These are phyloP conservation scores for Horisme vitalbata DNA, from an alignment of 2,888 invertebrate genomes.

Conservation along the genomic window DNA sequence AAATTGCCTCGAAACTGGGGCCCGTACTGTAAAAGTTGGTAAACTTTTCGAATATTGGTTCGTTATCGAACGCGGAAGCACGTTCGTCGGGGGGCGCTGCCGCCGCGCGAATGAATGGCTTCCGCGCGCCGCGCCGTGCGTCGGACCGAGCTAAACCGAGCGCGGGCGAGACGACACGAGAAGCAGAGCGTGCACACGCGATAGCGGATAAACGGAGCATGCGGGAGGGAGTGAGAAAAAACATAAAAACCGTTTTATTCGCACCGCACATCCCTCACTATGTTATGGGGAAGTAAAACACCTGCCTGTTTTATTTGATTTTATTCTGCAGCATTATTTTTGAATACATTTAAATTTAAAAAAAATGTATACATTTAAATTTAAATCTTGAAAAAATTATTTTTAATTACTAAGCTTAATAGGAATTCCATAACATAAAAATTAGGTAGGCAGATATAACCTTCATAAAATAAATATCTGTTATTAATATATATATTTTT, in stretches of 20 bases:
- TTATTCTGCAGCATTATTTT: conserved; percentile 33
- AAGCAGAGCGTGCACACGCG: conserved; percentile 58
- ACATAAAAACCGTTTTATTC: conserved; percentile 55
- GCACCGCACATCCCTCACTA: conserved; percentile 48
- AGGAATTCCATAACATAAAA: no score
- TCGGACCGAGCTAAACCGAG: conserved; percentile 26
- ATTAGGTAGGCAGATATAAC: no score
- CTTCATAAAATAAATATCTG: no score
- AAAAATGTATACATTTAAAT: no score
- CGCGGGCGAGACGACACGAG: conserved; percentile 37
- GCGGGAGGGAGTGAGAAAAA: conserved; percentile 43
- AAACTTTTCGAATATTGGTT: conserved; percentile 71
- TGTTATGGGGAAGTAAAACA: conserved; percentile 59
- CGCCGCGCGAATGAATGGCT: conserved; percentile 58
- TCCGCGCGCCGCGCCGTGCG: background rate
- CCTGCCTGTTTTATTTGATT: conserved; percentile 48
- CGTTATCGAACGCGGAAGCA: conserved; percentile 45
- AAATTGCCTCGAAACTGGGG: conserved; percentile 55
- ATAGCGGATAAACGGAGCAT: conserved; percentile 38
- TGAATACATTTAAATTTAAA: no score
- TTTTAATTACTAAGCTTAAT: no score
- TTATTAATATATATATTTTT: no score
- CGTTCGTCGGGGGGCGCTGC: conserved; percentile 57
- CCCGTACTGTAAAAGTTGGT: conserved; percentile 65
- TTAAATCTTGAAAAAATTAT: no score